A percentile compares a stretch with the other conserved stretches of the same genome.
These are phyloP conservation scores for Acromyrmex echinatior DNA, from an alignment of 1,140 invertebrate species.

Conservation along the genomic window DNA sequence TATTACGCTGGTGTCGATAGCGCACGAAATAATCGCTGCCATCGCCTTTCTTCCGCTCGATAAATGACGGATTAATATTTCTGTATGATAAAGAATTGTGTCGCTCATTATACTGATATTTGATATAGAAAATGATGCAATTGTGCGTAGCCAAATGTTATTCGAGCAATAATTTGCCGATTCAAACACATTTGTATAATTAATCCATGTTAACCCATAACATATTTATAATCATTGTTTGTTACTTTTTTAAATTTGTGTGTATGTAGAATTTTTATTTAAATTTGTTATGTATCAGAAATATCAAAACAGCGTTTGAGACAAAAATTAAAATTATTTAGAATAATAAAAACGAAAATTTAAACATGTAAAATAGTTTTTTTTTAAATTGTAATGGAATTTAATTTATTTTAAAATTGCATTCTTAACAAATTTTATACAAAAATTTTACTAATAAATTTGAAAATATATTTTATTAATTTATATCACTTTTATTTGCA, in stretches of 20 bases:
- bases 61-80: slow-evolving; percentile 33
- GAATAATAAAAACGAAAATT: background rate
- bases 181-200: background rate
- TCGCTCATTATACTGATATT: background rate
- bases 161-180: background rate
- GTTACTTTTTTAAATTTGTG: background rate
- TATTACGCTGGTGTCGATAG: slow-evolving; percentile 6
- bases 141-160: background rate
- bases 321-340: background rate
- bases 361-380: background rate
- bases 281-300: background rate
- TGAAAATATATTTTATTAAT: slow-evolving; percentile 14
- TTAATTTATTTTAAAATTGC: slow-evolving; percentile 17
- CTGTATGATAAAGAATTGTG: slow-evolving; percentile 2
- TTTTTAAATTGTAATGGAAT: background rate
- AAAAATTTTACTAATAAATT: background rate
- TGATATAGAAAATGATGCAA: background rate
- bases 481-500: slow-evolving; percentile 29
- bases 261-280: background rate
- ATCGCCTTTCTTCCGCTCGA: slow-evolving; percentile 8
- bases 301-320: background rate
- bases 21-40: background rate
- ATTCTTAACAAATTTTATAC: background rate
- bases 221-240: background rate
- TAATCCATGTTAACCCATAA: background rate